Conservation (phyloP, 2,113 vertebrate genomes). For the Addax nasomaculatus region DNA sequence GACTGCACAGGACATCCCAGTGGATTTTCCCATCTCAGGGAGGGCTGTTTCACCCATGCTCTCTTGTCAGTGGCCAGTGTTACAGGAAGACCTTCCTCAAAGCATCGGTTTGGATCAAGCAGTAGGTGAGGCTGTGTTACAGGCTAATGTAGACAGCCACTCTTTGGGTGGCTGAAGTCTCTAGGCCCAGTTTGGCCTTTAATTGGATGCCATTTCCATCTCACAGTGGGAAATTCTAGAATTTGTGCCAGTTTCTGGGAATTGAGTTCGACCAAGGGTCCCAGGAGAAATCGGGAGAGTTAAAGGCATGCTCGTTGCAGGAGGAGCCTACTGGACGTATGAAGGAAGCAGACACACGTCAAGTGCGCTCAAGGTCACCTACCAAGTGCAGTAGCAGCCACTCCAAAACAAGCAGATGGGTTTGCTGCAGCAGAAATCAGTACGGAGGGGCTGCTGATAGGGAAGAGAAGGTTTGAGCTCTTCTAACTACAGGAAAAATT, state of each 20-base stretch:
- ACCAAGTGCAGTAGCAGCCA: too few relatives aligned
- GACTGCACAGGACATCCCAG: neutral
- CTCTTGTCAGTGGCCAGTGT: neutral
- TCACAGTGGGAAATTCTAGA: neutral
- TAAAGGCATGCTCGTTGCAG: neutral
- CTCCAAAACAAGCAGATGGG: neutral
- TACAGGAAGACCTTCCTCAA: neutral
- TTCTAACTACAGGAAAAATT: neutral
- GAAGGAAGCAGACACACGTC: too few relatives aligned
- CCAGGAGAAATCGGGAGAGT: neutral
- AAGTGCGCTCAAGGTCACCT: fast-evolving
- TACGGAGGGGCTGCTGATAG: neutral
- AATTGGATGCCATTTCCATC: neutral
- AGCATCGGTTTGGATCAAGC: neutral
- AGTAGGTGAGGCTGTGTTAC: too few relatives aligned
- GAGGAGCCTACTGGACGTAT: too few relatives aligned
- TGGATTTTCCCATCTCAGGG: neutral
- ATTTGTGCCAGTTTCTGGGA: neutral
- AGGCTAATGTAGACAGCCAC: neutral
- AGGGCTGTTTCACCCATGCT: neutral
- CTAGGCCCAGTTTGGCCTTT: neutral
- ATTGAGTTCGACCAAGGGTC: neutral
- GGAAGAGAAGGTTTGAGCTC: neutral
- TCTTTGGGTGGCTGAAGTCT: neutral
- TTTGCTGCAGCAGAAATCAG: neutral